Evolutionary conservation across 2,888 invertebrate genomes (phyloP).

Genomic region (Conomelus anceps): DNA sequence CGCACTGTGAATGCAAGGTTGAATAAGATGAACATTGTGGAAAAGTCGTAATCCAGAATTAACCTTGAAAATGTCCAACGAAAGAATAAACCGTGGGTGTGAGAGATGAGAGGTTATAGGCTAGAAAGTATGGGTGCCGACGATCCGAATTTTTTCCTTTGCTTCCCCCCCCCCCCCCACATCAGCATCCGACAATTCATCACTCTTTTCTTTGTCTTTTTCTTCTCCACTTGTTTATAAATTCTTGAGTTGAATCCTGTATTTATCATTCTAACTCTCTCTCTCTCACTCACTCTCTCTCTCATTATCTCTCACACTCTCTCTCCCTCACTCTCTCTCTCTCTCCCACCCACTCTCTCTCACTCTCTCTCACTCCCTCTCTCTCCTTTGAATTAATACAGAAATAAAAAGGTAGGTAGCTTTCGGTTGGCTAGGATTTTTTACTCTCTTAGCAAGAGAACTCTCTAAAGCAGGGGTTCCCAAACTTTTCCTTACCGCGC

Average conservation of each 20-base stretch:
- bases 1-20: neutral
- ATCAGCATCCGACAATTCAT: neutral
- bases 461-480: no score
- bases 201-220: neutral
- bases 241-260: neutral
- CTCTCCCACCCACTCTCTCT: no score
- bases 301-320: no score
- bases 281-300: no score
- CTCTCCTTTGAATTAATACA: neutral
- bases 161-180: conserved; percentile 13
- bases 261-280: no score
- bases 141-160: neutral
- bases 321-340: no score
- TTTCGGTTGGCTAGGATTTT: no score
- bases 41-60: neutral
- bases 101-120: neutral
- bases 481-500: no score
- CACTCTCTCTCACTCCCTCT: no score
- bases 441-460: neutral
- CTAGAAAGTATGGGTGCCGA: neutral
- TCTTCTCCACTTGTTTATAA: neutral
- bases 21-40: neutral
- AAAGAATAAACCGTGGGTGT: neutral
- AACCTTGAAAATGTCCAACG: neutral
- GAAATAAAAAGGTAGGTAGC: neutral